A percentile compares a stretch with the other conserved stretches of the same genome.
Conservation (phyloP, 2,113 vertebrate species). For the Siniperca knerii region DNA sequence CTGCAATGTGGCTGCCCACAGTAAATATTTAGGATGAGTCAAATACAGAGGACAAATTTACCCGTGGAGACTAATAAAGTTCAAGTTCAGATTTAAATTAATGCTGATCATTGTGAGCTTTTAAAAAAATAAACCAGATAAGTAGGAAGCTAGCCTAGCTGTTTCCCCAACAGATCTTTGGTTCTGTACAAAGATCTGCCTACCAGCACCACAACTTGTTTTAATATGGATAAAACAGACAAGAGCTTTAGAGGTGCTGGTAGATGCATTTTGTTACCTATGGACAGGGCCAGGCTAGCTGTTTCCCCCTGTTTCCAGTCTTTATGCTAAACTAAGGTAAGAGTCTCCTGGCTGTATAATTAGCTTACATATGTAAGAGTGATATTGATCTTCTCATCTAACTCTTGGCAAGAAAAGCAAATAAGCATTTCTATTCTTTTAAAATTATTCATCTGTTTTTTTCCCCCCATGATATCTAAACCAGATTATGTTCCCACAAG, state of each 20-base stretch:
- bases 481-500: background rate
- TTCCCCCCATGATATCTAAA: background rate
- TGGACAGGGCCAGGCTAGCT: background rate
- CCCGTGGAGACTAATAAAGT: background rate
- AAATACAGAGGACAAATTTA: background rate
- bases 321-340: background rate
- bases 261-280: background rate
- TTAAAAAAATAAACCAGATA: background rate
- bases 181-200: background rate
- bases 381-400: background rate
- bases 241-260: background rate
- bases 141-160: background rate
- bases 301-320: background rate
- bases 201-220: background rate
- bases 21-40: background rate
- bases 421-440: background rate
- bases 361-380: background rate
- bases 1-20: background rate
- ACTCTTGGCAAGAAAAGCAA: background rate
- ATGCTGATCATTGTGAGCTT: background rate
- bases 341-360: background rate
- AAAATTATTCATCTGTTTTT: background rate
- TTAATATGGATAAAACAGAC: background rate
- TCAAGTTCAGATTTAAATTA: background rate
- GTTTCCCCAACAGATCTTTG: background rate